These are phyloP conservation scores for Lithodes maja DNA, from an alignment of 2,888 invertebrate genomes.

Conservation along the genomic window DNA sequence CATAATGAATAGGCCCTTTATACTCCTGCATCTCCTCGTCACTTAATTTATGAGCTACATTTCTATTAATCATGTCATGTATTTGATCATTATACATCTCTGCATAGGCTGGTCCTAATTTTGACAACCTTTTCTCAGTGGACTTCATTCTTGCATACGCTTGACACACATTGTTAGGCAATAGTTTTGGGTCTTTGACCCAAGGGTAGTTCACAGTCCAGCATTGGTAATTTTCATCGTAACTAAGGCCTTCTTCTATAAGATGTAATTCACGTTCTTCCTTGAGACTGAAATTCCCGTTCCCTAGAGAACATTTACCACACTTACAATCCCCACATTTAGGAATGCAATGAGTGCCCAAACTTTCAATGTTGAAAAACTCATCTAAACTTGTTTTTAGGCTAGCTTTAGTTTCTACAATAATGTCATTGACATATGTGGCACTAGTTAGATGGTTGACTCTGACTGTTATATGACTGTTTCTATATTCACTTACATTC, in stretches of 20 bases:
- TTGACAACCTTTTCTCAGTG: constrained; percentile 26
- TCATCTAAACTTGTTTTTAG: neutral
- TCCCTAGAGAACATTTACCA: neutral
- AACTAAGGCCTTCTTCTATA: neutral
- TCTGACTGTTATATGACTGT: constrained; percentile 8
- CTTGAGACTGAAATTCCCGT: neutral
- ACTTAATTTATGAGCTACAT: constrained; percentile 14
- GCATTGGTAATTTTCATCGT: constrained; percentile 1
- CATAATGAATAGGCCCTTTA: constrained; percentile 16
- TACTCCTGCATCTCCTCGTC: neutral
- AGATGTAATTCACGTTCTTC: neutral
- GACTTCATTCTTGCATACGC: constrained; percentile 3
- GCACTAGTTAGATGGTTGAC: neutral
- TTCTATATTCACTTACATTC: neutral
- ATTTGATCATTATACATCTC: neutral
- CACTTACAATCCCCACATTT: neutral
- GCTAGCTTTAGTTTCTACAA: neutral
- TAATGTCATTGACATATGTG: neutral
- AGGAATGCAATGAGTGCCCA: constrained; percentile 10
- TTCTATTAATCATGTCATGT: constrained; percentile 25
- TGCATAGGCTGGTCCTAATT: constrained; percentile 2
- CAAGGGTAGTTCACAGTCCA: constrained; percentile 31
- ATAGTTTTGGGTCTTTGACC: constrained; percentile 6
- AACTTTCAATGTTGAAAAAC: neutral
- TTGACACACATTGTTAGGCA: constrained; percentile 15